Evolutionary conservation across 2,888 invertebrate genomes (phyloP).

Genomic region (Homarus gammarus): DNA sequence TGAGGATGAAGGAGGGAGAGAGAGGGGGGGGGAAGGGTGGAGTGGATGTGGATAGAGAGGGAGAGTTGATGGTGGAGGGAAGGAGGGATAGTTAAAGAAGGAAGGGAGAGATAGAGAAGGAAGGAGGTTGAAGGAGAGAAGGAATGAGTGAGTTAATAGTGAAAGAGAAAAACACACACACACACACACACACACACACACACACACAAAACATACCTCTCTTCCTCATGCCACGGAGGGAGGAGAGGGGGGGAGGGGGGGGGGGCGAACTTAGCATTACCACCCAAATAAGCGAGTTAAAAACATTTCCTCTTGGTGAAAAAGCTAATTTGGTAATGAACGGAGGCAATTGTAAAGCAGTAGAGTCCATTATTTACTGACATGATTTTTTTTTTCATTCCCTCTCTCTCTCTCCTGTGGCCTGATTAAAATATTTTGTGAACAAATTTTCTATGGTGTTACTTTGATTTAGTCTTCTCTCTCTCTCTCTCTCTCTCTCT

Average conservation of each 20-base stretch:
- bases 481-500: neutral
- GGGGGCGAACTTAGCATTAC: neutral
- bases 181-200: too few relatives aligned
- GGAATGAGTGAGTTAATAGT: neutral
- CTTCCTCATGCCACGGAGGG: too few relatives aligned
- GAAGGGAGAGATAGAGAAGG: neutral
- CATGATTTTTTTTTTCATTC: slow-evolving; percentile 18
- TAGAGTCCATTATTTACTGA: slow-evolving; percentile 41
- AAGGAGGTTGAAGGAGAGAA: neutral
- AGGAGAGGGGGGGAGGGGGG: too few relatives aligned
- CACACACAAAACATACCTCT: neutral
- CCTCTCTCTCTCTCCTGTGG: too few relatives aligned
- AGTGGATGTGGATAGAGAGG: neutral
- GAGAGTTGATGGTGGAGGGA: neutral
- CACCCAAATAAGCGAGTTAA: slow-evolving; percentile 27
- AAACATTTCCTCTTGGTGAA: slow-evolving; percentile 39
- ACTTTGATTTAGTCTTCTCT: neutral
- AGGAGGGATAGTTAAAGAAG: neutral
- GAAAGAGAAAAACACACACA: neutral
- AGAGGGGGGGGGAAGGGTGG: neutral
- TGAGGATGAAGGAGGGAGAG: neutral
- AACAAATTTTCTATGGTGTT: neutral
- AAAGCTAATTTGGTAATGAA: slow-evolving; percentile 46
- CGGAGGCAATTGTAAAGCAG: slow-evolving; percentile 36
- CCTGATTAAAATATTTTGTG: slow-evolving; percentile 7